These are phyloP conservation scores for Muscidifurax raptorellus DNA, from an alignment of 1,140 invertebrate genomes.

Conservation along the genomic window DNA sequence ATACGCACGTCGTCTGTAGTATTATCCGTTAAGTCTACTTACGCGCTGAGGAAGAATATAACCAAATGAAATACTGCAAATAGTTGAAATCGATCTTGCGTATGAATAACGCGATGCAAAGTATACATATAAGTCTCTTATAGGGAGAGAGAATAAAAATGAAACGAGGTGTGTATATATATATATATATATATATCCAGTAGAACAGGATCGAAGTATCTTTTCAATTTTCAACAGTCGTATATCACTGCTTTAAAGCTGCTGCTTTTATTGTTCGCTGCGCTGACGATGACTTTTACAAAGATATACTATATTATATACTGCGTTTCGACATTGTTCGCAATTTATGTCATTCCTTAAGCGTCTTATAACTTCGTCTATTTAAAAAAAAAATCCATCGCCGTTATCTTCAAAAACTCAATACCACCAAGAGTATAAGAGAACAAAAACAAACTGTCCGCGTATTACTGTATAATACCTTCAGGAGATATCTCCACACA, in stretches of 20 bases:
- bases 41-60: not conserved
- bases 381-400: too few relatives aligned
- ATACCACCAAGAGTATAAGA: not conserved
- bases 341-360: not conserved
- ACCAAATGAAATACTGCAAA: not conserved
- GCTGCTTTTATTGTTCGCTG: constrained; percentile 8
- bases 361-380: not conserved
- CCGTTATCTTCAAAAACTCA: too few relatives aligned
- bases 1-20: not conserved
- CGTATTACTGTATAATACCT: too few relatives aligned
- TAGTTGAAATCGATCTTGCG: not conserved
- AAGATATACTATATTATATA: too few relatives aligned
- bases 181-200: too few relatives aligned
- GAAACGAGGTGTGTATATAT: not conserved
- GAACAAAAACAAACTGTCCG: not conserved
- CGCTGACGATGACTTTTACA: not conserved
- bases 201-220: constrained; percentile 26
- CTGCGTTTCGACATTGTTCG: not conserved
- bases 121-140: too few relatives aligned
- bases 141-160: not conserved
- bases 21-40: not conserved
- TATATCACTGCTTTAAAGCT: constrained; percentile 11
- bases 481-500: not conserved
- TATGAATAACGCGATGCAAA: not conserved
- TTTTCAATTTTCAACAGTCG: constrained; percentile 28